Conservation (phyloP, 2,888 invertebrate genomes). For the Andrena flavipes region DNA sequence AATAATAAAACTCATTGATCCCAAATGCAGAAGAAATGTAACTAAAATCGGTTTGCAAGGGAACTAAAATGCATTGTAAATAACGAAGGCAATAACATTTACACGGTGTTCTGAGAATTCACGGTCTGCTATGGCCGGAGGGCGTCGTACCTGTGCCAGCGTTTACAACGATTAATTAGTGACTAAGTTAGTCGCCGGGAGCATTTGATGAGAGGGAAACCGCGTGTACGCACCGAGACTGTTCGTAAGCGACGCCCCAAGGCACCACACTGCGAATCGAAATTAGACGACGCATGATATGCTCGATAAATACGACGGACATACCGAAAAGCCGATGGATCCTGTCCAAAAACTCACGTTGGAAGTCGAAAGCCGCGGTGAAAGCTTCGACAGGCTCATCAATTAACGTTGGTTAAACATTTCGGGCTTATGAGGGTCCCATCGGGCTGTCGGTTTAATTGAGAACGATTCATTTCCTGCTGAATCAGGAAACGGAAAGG, state of each 20-base stretch:
- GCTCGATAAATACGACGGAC: background rate
- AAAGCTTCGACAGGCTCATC: slow-evolving; percentile 18
- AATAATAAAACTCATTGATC: no score
- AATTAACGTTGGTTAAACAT: slow-evolving; percentile 48
- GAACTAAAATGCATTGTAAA: no score
- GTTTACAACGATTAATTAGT: slow-evolving; percentile 48
- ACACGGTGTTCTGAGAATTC: background rate
- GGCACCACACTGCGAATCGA: background rate
- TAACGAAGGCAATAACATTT: background rate
- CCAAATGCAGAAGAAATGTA: no score
- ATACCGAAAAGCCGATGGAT: background rate
- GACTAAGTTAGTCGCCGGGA: slow-evolving; percentile 24
- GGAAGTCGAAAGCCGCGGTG: background rate
- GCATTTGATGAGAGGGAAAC: slow-evolving; percentile 13
- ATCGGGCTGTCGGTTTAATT: slow-evolving; percentile 40
- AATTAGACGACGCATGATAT: background rate
- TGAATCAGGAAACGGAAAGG: slow-evolving; percentile 49
- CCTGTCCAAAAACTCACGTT: background rate
- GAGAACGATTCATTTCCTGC: slow-evolving; percentile 52
- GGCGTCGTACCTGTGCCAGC: background rate
- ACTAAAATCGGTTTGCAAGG: no score
- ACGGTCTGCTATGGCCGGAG: background rate
- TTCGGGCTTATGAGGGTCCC: slow-evolving; percentile 38
- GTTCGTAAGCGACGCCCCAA: background rate
- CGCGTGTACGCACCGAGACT: background rate